Evolutionary conservation across 2,113 vertebrate genomes (phyloP).

Genomic region (Equus przewalskii): DNA sequence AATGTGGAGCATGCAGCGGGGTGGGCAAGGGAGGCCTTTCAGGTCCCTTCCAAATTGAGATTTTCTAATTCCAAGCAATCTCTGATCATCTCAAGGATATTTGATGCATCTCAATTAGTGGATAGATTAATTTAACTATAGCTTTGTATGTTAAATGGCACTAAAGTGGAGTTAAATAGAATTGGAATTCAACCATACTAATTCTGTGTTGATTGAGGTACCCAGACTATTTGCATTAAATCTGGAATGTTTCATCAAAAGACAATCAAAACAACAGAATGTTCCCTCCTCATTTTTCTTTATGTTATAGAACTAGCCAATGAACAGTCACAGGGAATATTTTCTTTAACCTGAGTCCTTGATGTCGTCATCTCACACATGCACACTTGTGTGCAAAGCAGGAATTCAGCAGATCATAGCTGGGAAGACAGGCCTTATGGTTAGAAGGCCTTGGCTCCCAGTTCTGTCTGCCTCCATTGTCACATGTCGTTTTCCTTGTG

Average conservation of each 20-base stretch:
- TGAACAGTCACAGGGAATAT: not conserved
- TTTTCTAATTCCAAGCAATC: not conserved
- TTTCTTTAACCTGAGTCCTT: not conserved
- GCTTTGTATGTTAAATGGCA: not conserved
- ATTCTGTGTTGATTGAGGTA: not conserved
- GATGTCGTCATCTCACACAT: not conserved
- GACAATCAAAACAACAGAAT: not conserved
- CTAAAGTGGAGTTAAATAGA: not conserved
- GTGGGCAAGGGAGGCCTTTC: not conserved
- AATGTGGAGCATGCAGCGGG: rapidly evolving
- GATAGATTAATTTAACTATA: not conserved
- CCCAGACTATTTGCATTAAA: not conserved
- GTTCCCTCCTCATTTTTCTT: not conserved
- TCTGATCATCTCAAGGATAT: not conserved
- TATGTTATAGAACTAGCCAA: not conserved
- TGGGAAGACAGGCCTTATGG: not conserved
- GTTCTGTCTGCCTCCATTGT: not conserved
- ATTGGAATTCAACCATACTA: not conserved
- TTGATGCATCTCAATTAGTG: not conserved
- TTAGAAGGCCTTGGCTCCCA: not conserved
- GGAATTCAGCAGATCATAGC: too few relatives aligned
- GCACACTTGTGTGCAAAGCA: not conserved
- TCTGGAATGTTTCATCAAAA: not conserved
- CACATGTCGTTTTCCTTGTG: not conserved
- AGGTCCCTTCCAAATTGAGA: not conserved